phyloP scores from a whole-genome alignment of 2,888 invertebrate species.

The Meteorus cinctellus region DNA sequence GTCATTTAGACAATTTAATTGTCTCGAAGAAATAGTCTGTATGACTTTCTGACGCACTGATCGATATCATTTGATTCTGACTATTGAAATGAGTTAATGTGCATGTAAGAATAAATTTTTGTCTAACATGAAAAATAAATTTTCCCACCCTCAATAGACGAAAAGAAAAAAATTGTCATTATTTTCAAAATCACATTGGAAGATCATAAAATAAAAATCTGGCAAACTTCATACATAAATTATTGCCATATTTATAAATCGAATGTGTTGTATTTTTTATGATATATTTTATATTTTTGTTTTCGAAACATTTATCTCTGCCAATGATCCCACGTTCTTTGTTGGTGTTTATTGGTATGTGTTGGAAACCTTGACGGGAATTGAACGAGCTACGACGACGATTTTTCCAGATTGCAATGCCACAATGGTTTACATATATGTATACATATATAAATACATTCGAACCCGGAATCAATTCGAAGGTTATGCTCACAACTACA shows the following conservation, averaged over 20 bases:
- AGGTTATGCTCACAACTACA: slow-evolving; percentile 18
- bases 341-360: not conserved
- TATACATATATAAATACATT: not conserved
- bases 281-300: slow-evolving; percentile 21
- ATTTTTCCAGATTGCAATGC: slow-evolving; percentile 31
- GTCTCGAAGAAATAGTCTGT: too few species aligned
- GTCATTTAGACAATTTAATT: too few species aligned
- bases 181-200: not conserved
- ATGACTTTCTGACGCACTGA: too few species aligned
- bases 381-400: not conserved
- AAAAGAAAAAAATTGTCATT: too few species aligned
- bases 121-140: too few species aligned
- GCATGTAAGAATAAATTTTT: too few species aligned
- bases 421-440: not conserved
- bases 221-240: not conserved
- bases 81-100: too few species aligned
- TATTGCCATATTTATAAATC: not conserved
- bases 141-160: too few species aligned
- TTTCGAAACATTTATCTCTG: not conserved
- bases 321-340: slow-evolving; percentile 6
- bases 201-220: not conserved
- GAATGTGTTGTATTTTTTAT: slow-evolving; percentile 10
- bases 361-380: not conserved
- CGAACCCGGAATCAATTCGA: slow-evolving; percentile 32
- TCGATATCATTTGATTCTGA: too few species aligned